phyloP scores from a whole-genome alignment of 2,888 invertebrate genomes.

The Dolomedes plantarius region DNA sequence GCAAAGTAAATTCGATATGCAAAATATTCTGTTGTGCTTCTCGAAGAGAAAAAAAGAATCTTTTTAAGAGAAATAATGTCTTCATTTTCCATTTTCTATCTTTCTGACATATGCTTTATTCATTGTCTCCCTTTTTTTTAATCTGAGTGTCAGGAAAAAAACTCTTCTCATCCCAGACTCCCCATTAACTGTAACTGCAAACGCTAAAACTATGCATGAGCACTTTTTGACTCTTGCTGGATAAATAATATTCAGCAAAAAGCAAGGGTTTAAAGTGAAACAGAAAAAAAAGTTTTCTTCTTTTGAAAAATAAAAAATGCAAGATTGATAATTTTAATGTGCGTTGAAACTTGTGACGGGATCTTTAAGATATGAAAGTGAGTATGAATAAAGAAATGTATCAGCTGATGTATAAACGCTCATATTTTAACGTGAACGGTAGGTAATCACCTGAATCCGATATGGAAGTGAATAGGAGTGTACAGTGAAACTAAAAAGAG shows the following conservation, averaged over 20 bases:
- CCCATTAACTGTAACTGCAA: conserved; percentile 60
- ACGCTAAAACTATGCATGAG: conserved; percentile 63
- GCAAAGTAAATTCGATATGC: not conserved
- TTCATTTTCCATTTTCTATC: not conserved
- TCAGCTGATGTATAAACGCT: no score
- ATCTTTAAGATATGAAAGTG: not conserved
- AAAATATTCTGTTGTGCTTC: not conserved
- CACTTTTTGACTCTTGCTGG: conserved; percentile 12
- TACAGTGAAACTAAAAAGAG: no score
- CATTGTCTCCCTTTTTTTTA: not conserved
- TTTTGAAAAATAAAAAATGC: not conserved
- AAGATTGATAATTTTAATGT: not conserved
- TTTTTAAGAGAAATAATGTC: conserved; percentile 5
- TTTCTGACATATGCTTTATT: conserved; percentile 3
- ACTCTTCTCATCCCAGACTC: conserved; percentile 44
- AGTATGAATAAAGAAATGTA: not conserved
- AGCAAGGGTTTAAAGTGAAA: not conserved
- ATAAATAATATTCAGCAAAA: not conserved
- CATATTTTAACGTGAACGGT: no score
- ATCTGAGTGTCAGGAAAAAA: not conserved
- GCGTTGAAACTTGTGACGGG: not conserved
- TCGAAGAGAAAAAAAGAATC: not conserved
- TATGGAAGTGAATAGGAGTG: no score
- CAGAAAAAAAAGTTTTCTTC: not conserved
- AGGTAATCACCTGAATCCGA: no score